Evolutionary conservation across 2,113 vertebrate species (phyloP).

Genomic region (Lagopus leucura): DNA sequence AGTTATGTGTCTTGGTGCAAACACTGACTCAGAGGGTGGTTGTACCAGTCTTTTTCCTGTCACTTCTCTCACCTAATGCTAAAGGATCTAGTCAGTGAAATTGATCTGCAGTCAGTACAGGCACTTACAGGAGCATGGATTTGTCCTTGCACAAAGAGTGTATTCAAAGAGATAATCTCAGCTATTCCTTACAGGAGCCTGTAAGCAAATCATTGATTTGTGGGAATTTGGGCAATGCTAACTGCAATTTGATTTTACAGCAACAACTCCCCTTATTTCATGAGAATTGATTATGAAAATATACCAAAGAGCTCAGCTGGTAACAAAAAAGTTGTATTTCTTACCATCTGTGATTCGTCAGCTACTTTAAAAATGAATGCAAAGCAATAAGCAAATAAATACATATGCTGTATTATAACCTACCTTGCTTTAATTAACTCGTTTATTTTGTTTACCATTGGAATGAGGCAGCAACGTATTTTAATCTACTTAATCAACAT

Average conservation of each 20-base stretch:
- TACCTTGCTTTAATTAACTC: neutral
- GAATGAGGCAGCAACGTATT: slow-evolving; percentile 32
- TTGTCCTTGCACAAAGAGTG: neutral
- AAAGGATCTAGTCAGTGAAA: neutral
- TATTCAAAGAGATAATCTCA: neutral
- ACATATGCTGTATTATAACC: neutral
- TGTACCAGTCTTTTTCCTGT: neutral
- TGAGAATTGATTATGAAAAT: neutral
- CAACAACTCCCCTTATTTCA: neutral
- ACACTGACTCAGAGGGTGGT: neutral
- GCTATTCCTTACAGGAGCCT: neutral
- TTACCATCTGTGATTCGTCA: neutral
- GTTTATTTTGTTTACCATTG: slow-evolving; percentile 12
- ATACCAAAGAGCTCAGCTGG: neutral
- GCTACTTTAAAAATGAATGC: neutral
- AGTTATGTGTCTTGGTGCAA: neutral
- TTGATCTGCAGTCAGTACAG: neutral
- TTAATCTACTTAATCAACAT: slow-evolving; percentile 62
- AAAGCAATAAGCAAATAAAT: neutral
- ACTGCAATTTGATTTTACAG: neutral
- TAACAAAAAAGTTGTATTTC: neutral
- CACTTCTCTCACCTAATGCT: neutral
- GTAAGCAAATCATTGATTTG: neutral
- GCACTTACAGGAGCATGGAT: neutral
- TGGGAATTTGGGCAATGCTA: neutral